Base-by-base conservation (phyloP, 1,140 invertebrate genomes). In the Ostrea denselamellosa region DNA sequence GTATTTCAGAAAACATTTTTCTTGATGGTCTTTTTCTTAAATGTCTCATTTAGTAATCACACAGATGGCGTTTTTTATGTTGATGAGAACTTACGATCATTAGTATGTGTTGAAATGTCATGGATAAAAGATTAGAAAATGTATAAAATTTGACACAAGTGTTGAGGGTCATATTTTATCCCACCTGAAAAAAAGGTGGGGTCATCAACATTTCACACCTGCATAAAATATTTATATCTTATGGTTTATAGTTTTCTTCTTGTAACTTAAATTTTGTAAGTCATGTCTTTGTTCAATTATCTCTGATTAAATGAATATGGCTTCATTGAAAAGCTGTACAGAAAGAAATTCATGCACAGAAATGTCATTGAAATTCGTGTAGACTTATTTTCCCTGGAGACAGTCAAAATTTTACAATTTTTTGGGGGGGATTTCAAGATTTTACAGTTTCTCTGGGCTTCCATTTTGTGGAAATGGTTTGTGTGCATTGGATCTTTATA, bases 91-190 rank as follows among this genome's bases (percentile, higher is more conserved):
- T 34, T 10, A 25, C 34, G 4, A 77, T 62, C 68, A 77, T 77
- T 77, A 28, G 28, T 77, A 77, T 28, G 68, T 77, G 68, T 77
- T 77, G 28, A 77, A 77, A 77, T 77, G 68, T 77, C 68, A 77
- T 9, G 14, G 68, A 12, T 28, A 77, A 77, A 44, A 0, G 8
- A 77, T 77, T 77, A 77, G 9, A 77, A 34, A 25, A 77, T 77
- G 68, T 34, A 25, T 28, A 77, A 25, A 77, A 77, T 28, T 77
- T 77, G 68, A 77, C 68, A 34, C 25, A 14, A 77, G 25, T 77
- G 8, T 77, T 25, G 28, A 28, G 25, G 68, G 68, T 77, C 68
- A 77, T 77, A 28, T 77, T 8, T 77, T 77, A 28, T 10, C 3
- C 14, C 68, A 28, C 68, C 34, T 34, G 12, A 8, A 77, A 28